These are phyloP conservation scores for human DNA, from an alignment of 2,113 vertebrate genomes.

Conservation along the genomic window GRCh38 chr17:9384001-9384500, in stretches of 20 bases:
- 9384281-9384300: background rate
- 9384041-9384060: background rate
- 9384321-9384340: background rate
- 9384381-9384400: too few species aligned
- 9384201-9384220: background rate
- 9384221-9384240: too few species aligned
- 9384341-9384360: background rate
- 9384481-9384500: too few species aligned
- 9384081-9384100: background rate
- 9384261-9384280: background rate
- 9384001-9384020: background rate
- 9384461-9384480: too few species aligned
- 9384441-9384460: too few species aligned
- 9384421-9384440: too few species aligned
- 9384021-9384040: background rate
- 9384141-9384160: background rate
- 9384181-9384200: background rate
- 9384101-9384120: background rate
- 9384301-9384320: background rate
- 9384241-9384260: background rate
- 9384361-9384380: too few species aligned
- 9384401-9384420: fast-evolving
- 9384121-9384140: background rate
- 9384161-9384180: background rate
- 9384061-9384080: background rate